A percentile compares a stretch with the other conserved stretches of the same genome.
Evolutionary conservation across 2,113 vertebrate genomes (phyloP).

Genomic region (Cynopterus brachyotis): DNA sequence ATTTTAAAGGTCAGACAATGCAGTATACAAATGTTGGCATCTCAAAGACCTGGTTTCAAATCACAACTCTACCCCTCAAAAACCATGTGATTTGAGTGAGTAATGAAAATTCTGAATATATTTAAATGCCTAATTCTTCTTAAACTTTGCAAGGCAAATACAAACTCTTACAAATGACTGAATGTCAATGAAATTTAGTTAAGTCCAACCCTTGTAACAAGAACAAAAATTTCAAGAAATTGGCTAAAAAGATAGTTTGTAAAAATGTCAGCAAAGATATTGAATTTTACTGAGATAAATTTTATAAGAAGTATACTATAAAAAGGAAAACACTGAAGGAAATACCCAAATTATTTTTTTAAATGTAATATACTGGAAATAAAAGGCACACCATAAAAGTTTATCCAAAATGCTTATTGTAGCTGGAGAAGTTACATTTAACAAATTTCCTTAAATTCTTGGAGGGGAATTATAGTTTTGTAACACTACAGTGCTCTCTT

Average conservation of each 20-base stretch:
- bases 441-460: constrained; percentile 19
- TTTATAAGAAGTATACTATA: neutral
- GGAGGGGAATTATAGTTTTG: neutral
- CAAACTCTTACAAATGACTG: neutral
- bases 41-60: constrained; percentile 4
- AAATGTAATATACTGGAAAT: neutral
- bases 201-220: neutral
- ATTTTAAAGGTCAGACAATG: neutral
- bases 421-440: neutral
- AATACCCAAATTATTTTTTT: neutral
- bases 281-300: neutral
- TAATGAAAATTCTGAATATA: neutral
- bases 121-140: neutral
- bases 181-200: neutral
- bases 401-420: neutral
- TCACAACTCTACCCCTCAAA: neutral
- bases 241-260: neutral
- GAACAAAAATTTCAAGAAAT: neutral
- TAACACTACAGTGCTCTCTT: neutral
- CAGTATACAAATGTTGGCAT: neutral
- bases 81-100: neutral
- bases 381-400: neutral
- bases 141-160: neutral
- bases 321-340: neutral
- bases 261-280: neutral